Evolutionary conservation across 2,888 invertebrate species (phyloP), one percentile per base, ranked within the genome.

Genomic region (Therioaphis trifolii): DNA sequence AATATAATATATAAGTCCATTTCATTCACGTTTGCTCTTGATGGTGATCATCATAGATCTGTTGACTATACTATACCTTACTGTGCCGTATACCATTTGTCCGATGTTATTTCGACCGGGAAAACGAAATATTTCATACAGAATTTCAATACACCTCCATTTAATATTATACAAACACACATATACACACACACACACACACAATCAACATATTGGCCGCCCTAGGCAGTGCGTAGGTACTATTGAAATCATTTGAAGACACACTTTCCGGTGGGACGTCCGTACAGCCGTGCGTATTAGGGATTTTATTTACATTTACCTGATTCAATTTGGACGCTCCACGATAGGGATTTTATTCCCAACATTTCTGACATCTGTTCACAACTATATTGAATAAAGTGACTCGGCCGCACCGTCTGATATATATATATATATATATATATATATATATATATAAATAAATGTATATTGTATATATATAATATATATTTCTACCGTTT

Each of bases 291-390:
- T 7, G 29, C 0, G 12, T 49, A 29, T 29, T 35, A n/a, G 12
- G 24, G 29, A 52, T 52, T 52, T 72, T 35, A 29, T 52, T 72
- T 35, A 29, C 29, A n/a, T 15, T 11, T 29, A 14, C 52, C 52
- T 18, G 52, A 52, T 29, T 52, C 72, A 15, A 27, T 24, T 63
- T 18, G 4, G 18, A 15, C 18, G 63, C 15, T 63, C 29, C 18
- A 2, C 11, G 24, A 3, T 24, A 9, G 3, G 15, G 9, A 12
- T 46, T 27, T 27, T 27, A 27, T 69, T 69, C 24, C 7, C 24
- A 69, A 49, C 69, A 27, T 27, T 27, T 27, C 3, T 52, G 2
- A 29, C 72, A 72, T 29, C 52, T 72, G 72, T 29, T 52, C 72
- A 1, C 2, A 52, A 29, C 29, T 27, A 14, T 72, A 52, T 52